A percentile compares a stretch with the other conserved stretches of the same genome.
Evolutionary conservation across 2,888 invertebrate genomes (phyloP).

Genomic region (Eristalinus sepulchralis): DNA sequence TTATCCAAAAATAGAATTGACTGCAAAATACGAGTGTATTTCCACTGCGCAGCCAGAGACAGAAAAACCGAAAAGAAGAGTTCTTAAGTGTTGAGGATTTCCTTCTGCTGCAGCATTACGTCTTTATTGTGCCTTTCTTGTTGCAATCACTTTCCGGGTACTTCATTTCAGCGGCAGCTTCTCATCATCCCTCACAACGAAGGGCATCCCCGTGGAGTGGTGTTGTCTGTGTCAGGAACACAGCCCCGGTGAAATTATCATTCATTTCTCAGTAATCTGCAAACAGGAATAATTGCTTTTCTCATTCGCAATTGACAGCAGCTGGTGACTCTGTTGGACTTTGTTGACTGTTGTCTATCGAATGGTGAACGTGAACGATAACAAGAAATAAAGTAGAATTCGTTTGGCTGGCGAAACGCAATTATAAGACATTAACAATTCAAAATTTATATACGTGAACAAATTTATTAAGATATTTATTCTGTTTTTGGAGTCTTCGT

Average conservation of each 20-base stretch:
- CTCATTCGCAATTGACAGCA: background rate
- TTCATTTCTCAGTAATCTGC: slow-evolving; percentile 29
- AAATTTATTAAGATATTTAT: slow-evolving; percentile 57
- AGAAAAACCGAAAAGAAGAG: slow-evolving; percentile 14
- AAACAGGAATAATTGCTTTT: slow-evolving; percentile 21
- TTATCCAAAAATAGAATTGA: slow-evolving; percentile 60
- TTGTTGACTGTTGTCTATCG: slow-evolving; percentile 10
- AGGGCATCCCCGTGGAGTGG: background rate
- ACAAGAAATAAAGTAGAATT: slow-evolving; percentile 8
- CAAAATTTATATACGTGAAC: slow-evolving; percentile 44
- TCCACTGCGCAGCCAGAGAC: slow-evolving; percentile 43
- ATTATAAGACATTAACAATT: slow-evolving; percentile 57
- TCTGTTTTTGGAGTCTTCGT: slow-evolving; percentile 36
- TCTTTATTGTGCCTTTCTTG: slow-evolving; percentile 50
- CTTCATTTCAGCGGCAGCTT: background rate
- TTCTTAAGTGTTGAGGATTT: slow-evolving; percentile 36
- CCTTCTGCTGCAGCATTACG: slow-evolving; percentile 42
- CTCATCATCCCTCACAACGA: background rate
- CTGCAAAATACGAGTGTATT: slow-evolving; percentile 20
- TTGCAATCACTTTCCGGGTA: slow-evolving; percentile 64
- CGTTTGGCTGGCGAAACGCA: slow-evolving; percentile 45
- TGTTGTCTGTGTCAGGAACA: background rate
- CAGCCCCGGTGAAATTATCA: background rate
- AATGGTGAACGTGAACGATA: slow-evolving; percentile 53
- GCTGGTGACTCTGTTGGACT: too few species aligned